Evolutionary conservation across 2,888 invertebrate species (phyloP), one percentile per base, ranked within the genome.

Genomic region (Gerris lacustris): DNA sequence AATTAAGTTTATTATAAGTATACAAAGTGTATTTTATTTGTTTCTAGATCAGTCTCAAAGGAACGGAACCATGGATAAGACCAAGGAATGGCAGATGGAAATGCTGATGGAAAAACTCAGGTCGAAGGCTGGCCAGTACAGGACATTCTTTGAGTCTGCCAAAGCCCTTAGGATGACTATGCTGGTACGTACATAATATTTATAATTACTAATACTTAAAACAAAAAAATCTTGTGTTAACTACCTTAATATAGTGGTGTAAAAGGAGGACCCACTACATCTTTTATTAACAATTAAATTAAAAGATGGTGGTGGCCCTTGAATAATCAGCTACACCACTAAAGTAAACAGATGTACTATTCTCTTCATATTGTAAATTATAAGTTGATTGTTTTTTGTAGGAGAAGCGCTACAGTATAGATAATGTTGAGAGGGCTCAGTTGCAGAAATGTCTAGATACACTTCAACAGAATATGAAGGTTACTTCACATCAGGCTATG

Each of bases 401-500:
- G 92, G 96, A 96, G 78, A 94, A 96, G 80, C 85, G 94, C 73
- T 93, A 92, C 82, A 89, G 91, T 6, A 84, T 94, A 70, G 96
- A 96, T 78, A 88, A 87, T 77, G 86, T 88, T 63, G 95, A 95
- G 79, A 88, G 92, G 78, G 86, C 87, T 77, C 91, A 92, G 77
- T 84, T 96, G 73, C 94, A 95, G 80, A 91, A 91, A 82, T 94
- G 94, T 80, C 82, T 96, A 74, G 96, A 96, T 79, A 91, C 91
- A 72, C 83, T 96, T 76, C 96, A 96, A 79, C 92, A 94, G 81
- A 94, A 93, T 73, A 95, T 96, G 75, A 94, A 94, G 85, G 93
- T 96, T 2, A 92, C 90, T 72, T 93, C 93, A 0, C 83, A 94
- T 68, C 93, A 94, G 79, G 93, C 94, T 66, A 89, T 96, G 82